Base-by-base conservation (phyloP, 2,113 vertebrate genomes). In the Eublepharis macularius region DNA sequence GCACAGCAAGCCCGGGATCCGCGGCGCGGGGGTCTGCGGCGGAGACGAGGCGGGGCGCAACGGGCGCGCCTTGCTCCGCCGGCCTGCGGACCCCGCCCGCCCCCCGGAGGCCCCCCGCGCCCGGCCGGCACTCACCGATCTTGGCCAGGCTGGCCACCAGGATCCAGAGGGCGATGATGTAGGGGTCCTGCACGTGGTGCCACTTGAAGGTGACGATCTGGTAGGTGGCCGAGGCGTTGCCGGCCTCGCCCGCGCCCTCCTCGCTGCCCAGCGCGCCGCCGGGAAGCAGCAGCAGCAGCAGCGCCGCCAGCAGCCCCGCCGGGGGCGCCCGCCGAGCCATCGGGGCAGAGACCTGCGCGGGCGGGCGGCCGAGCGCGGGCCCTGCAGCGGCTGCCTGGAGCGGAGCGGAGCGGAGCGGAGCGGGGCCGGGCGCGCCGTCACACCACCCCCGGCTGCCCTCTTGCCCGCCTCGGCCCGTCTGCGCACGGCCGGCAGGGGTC, bases 81-180 rank as follows among this genome's bases (percentile, higher is more conserved):
- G n/a, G n/a, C n/a, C n/a, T n/a, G n/a, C n/a, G n/a, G n/a, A n/a
- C n/a, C n/a, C n/a, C n/a, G n/a, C 49, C 36, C 10, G 49, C 49
- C 10, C 49, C 49, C 49, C 49, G 2, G 49, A 51, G 49, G 14
- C 49, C 49, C 49, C 10, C 2, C 10, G 49, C 2, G 49, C 4
- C 19, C 65, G 82, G 82, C 80, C 43, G 17, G 0, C 4, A 90
- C 96, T 96, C 96, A 99, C 98, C 97, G 85, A 98, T 93, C 94
- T 99, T 99, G 47, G 96, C 95, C 93, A 98, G n/a, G 87, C 96
- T 96, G 83, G 97, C 96, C 94, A 99, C 98, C 2, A 98, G 90
- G 70, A 99, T 93, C 98, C 98, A 99, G 54, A 99, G 81, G 0
- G 91, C 93, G 41, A 98, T 94, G 66, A 98, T 47, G 90, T 97